Base-by-base conservation (phyloP, 2,113 vertebrate species). In the Callipepla squamata region DNA sequence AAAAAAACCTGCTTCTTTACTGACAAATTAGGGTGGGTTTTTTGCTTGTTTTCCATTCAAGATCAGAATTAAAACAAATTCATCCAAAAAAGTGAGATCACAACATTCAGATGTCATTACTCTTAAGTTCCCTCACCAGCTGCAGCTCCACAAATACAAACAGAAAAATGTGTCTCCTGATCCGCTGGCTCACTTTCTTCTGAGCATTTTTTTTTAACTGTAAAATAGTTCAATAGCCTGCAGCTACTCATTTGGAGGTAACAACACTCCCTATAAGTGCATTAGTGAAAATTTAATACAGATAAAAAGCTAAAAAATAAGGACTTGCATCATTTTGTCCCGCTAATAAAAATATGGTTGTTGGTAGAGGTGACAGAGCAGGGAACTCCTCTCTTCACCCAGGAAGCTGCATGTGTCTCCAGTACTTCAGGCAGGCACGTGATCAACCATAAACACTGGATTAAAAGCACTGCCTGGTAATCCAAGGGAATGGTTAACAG, bases 211-310 rank as follows among this genome's bases (percentile, higher is more conserved):
- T 73, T 87, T 85, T 89, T 48, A 94, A 73, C 38, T 47, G 26
- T 42, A 72, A 89, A 84, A 20, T 59, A 81, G 45, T 55, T 85
- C 53, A 82, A 2, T n/a, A 79, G 53, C 58, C 74, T 73, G 53
- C 36, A 92, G 74, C 48, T 58, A 85, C 32, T 68, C 3, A 75
- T 86, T 55, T 72, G 57, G 88, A 94, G 53, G 77, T 48, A 75
- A 63, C 57, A 53, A 9, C 26, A 69, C 34, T 53, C 36, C 73
- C 74, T 68, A 28, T 9, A 65, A 82, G 26, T n/a, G 82, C 40
- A 76, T 58, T 19, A 92, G 30, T 79, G 34, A 40, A 90, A 82
- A 89, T 72, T 34, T 85, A 94, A 95, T 63, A 92, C 32, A 77
- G 51, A 78, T 38, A 58, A 85, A 91, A 95, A 85, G 28, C 53